Percentiles rank a stretch among this genome's conserved stretches.
These are phyloP conservation scores for Blomia tropicalis DNA, from an alignment of 2,888 invertebrate species.

Conservation along the genomic window DNA sequence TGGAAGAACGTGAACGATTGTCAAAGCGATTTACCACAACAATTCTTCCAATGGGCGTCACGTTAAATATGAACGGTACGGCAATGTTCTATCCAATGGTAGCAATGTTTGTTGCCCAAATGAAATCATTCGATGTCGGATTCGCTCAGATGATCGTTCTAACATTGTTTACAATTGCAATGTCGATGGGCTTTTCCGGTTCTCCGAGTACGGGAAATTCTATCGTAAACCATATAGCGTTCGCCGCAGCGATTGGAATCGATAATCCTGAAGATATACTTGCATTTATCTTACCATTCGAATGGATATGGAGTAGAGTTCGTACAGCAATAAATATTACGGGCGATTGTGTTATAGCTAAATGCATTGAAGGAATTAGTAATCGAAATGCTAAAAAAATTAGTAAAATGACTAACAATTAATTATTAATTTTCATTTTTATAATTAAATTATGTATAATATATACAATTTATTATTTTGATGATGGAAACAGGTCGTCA, in stretches of 20 bases:
- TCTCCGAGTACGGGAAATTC: neutral
- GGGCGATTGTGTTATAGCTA: constrained; percentile 15
- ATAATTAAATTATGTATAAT: too few species aligned
- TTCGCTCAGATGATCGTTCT: neutral
- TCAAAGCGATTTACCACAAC: neutral
- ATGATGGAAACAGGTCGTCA: too few species aligned
- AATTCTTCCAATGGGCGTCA: constrained; percentile 21
- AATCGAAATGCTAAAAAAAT: too few species aligned
- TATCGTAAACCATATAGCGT: neutral
- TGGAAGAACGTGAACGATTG: constrained; percentile 17
- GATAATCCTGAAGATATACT: constrained; percentile 20
- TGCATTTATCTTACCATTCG: constrained; percentile 11
- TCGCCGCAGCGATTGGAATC: constrained; percentile 6
- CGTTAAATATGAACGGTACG: constrained; percentile 22
- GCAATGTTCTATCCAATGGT: constrained; percentile 18
- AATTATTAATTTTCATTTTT: too few species aligned
- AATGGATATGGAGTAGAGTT: constrained; percentile 17
- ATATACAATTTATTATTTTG: too few species aligned
- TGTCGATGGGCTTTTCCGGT: constrained; percentile 18
- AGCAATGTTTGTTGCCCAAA: constrained; percentile 21
- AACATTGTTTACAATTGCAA: neutral
- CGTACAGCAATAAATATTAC: constrained; percentile 17
- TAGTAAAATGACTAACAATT: too few species aligned
- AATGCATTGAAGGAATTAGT: constrained; percentile 13
- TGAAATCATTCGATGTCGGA: neutral